Conservation (phyloP, 2,113 vertebrate species). For the Pseudorasbora parva region DNA sequence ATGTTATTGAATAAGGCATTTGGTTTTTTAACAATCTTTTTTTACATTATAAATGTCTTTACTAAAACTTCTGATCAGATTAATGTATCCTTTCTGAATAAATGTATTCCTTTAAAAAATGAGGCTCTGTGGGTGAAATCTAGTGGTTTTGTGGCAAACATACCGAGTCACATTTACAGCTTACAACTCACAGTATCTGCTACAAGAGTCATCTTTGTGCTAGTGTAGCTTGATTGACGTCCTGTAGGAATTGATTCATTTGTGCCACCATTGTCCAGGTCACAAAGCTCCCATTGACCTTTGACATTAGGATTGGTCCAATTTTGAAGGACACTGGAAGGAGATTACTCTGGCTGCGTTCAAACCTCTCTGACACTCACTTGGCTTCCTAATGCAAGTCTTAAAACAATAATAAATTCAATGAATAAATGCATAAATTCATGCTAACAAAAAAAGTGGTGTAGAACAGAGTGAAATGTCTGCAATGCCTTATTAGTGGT, state of each 20-base stretch:
- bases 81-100: not conserved
- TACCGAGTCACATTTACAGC: not conserved
- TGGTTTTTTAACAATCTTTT: too few species aligned
- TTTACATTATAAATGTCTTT: too few species aligned
- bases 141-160: not conserved
- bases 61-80: not conserved
- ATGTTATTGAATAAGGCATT: too few species aligned
- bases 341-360: not conserved
- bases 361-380: not conserved
- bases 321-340: not conserved
- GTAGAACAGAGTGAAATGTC: not conserved
- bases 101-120: not conserved
- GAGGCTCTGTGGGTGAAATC: slow-evolving; percentile 2
- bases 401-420: not conserved
- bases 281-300: slow-evolving; percentile 6
- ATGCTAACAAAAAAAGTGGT: not conserved
- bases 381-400: not conserved
- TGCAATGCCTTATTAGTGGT: not conserved
- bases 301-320: not conserved
- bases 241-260: not conserved
- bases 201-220: not conserved
- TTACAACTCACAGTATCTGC: not conserved
- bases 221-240: not conserved
- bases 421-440: not conserved
- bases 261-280: not conserved